Base-by-base conservation (phyloP, 2,888 invertebrate genomes). In the Cosmopolites sordidus region DNA sequence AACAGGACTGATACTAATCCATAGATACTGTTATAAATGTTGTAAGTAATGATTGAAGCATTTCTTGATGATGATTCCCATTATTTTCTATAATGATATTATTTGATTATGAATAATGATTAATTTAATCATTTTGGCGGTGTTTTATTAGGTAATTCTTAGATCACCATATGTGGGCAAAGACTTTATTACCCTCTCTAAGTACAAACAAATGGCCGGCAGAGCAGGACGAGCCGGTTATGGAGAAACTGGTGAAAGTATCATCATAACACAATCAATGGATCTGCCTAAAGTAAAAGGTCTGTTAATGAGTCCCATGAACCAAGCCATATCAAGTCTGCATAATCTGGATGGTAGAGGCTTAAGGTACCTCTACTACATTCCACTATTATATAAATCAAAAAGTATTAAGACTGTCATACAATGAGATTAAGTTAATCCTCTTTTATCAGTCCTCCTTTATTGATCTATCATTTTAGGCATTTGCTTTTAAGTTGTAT, bases 161-260 rank as follows among this genome's bases (percentile, higher is more conserved):
- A 80, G 95, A 58, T 85, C 89, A 44, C 95, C 96, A 0, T 87
- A 64, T 18, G 56, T 64, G 11, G 65, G 64, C 16, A 58, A 46
- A 39, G 63, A 63, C 16, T 65, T 65, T 54, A 61, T 65, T 39
- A 65, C 48, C 40, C 54, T 66, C 82, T 65, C 86, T 59, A 82
- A 83, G 60, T 98, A 98, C 74, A 88, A 93, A 58, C 98, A 98
- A 81, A 98, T 98, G 97, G 83, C 84, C 48, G 97, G 97, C 1
- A 78, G 97, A 47, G 97, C 97, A 3, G 97, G 97, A 0, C 80
- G 97, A 54, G 90, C 95, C 1, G 96, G 96, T 1, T 78, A 92
- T 60, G 87, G 88, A 27, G 80, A 83, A 46, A 77, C 80, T 6
- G 93, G 92, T 33, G 95, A 96, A 68, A 93, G 94, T 69, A 87